These are phyloP conservation scores for Alligator mississippiensis DNA, from an alignment of 2,113 vertebrate genomes.

Conservation along the genomic window DNA sequence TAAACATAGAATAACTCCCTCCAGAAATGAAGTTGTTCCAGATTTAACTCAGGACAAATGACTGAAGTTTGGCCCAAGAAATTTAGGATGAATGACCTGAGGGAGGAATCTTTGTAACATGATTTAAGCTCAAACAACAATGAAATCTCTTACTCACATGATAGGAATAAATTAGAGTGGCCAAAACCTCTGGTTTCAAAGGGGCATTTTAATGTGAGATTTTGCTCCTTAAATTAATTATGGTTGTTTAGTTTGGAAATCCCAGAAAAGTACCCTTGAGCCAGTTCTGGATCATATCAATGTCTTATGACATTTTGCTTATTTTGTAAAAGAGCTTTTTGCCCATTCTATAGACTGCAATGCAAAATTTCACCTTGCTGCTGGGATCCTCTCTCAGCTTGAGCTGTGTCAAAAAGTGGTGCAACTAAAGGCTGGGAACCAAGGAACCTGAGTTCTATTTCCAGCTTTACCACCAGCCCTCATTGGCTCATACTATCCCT, in stretches of 20 bases:
- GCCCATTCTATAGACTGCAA: not conserved
- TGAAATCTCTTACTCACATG: not conserved
- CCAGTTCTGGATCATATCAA: not conserved
- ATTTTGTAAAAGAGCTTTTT: not conserved
- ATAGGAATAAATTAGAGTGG: not conserved
- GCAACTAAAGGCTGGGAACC: not conserved
- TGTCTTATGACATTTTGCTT: not conserved
- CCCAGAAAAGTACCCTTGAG: not conserved
- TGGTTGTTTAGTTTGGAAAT: not conserved
- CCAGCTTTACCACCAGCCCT: too few species aligned
- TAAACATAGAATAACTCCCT: not conserved
- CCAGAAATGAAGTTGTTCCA: not conserved
- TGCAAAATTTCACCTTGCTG: not conserved
- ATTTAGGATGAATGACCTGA: not conserved
- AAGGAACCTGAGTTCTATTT: not conserved
- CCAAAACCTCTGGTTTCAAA: not conserved
- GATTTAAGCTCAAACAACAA: not conserved
- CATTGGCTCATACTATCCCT: not conserved
- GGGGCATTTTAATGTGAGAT: not conserved
- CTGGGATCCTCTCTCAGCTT: not conserved
- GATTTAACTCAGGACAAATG: not conserved
- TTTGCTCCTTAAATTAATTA: not conserved
- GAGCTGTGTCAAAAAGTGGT: not conserved
- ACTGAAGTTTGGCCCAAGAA: not conserved
- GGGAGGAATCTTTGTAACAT: not conserved